These are phyloP conservation scores for Orthosia gothica DNA, from an alignment of 2,888 invertebrate genomes.

Conservation along the genomic window DNA sequence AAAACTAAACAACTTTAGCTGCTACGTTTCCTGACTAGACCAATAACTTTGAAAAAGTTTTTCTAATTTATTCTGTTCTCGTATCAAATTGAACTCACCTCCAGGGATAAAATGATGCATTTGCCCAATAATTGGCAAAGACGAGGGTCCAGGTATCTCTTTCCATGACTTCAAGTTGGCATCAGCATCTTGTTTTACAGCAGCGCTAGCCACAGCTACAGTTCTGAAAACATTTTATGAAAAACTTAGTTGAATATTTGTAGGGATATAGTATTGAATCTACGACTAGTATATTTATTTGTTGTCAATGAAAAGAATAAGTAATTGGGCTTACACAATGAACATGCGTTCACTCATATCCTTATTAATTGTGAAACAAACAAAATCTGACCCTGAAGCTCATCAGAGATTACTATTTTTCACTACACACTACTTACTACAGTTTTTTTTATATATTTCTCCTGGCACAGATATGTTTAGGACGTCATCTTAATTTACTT, in stretches of 20 bases:
- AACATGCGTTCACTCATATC: too few species aligned
- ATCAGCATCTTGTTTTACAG: slow-evolving; percentile 45
- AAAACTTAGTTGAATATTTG: background rate
- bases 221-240: slow-evolving; percentile 44
- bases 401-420: background rate
- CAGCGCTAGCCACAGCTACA: slow-evolving; percentile 33
- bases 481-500: background rate
- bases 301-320: too few species aligned
- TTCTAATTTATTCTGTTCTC: background rate
- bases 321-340: too few species aligned
- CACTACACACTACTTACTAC: too few species aligned
- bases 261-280: too few species aligned
- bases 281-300: too few species aligned
- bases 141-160: slow-evolving; percentile 88
- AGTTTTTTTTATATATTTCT: too few species aligned
- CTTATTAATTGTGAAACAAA: background rate
- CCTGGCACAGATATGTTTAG: too few species aligned
- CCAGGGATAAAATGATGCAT: slow-evolving; percentile 77
- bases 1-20: background rate
- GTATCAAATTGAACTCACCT: slow-evolving; percentile 66
- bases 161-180: slow-evolving; percentile 69
- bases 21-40: background rate
- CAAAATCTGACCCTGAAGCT: background rate
- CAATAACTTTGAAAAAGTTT: background rate
- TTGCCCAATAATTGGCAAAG: slow-evolving; percentile 83